Evolutionary conservation across 2,113 vertebrate genomes (phyloP), one percentile per base, ranked within the genome.

Genomic region (Psettodes erumei): DNA sequence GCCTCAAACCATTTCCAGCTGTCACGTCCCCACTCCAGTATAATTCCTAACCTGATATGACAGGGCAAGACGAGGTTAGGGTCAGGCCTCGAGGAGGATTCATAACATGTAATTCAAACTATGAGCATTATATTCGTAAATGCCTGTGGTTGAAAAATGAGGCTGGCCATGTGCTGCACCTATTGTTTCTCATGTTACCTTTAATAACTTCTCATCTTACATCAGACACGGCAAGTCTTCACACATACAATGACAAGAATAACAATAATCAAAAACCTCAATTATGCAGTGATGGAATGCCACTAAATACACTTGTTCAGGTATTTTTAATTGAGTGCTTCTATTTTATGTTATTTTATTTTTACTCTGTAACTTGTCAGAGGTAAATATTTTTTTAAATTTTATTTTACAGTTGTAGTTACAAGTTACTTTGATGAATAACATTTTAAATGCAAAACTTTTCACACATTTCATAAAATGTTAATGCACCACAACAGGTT

Each of bases 1-100:
- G 78, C 85, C 89, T 89, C 87, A 86, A 94, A 94, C 87, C 86
- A 92, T 86, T 93, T 93, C 91, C 93, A 95, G 93, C 93, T 94
- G 94, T 94, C 92, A 86, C 82, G 64, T 91, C 80, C 75, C 63
- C 23, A 38, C 81, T 72, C 76, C 55, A 43, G 51, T 72, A 38
- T 25, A 55, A 67, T 56, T 75, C 80, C 87, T 90, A 91, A 91
- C 78, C 82, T 76, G 90, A 91, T 91, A 84, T 84, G 88, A 89
- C 79, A 48, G 87, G 88, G 91, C 86, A 80, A 84, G 87, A 84
- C 60, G 70, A 91, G 89, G 90, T 92, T 90, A 93, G 89, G 90
- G 90, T 89, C 88, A 88, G 88, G 88, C 91, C 89, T 85, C 12
- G 12, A 86, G 90, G 86, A 90, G 89, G 89, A 94, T 91, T 86